These are phyloP conservation scores for Cyclopterus lumpus DNA, from an alignment of 2,797 vertebrate genomes.

Conservation along the genomic window DNA sequence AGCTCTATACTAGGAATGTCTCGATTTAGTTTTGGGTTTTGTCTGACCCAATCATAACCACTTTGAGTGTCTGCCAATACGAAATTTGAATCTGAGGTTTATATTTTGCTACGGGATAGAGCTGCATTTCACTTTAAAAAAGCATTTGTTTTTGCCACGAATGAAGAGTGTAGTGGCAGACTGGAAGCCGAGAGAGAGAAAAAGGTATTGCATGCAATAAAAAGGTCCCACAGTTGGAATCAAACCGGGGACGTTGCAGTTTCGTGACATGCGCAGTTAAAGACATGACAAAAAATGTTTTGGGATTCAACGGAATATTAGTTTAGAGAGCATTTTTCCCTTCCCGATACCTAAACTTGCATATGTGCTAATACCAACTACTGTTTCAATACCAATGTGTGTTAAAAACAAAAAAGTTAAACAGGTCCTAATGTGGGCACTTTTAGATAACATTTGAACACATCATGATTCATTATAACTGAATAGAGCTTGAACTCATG, in stretches of 20 bases:
- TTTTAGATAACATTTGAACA: no score
- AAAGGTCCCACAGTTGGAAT: no score
- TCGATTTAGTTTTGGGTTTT: background rate
- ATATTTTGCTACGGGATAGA: background rate
- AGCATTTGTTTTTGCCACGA: background rate
- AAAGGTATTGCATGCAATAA: no score
- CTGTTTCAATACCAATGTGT: background rate
- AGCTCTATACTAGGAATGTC: background rate
- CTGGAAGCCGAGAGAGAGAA: no score
- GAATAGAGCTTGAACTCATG: no score
- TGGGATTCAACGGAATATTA: no score
- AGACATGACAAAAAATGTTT: no score
- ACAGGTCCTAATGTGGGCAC: no score
- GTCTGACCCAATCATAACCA: background rate
- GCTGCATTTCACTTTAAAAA: background rate
- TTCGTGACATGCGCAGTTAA: background rate
- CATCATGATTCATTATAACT: no score
- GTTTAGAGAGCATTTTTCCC: no score
- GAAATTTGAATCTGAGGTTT: background rate
- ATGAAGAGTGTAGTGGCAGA: background rate
- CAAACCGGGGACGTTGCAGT: no score
- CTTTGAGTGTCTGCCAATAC: background rate
- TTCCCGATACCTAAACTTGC: no score
- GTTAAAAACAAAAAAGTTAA: background rate
- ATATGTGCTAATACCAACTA: background rate